Conservation (phyloP, 1,140 invertebrate species). For the Frieseomelitta varia region DNA sequence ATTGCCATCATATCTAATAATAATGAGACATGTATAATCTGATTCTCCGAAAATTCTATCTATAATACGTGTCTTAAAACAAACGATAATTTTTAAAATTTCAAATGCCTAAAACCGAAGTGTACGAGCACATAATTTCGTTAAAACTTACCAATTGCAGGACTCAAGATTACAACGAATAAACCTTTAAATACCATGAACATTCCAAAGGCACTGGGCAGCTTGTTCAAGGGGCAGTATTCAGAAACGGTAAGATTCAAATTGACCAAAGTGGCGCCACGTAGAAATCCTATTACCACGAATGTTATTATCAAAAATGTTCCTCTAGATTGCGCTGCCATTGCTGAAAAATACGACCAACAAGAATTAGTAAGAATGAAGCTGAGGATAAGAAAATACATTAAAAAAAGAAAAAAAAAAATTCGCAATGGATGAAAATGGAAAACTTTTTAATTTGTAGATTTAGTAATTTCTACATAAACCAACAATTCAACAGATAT, state of each 20-base stretch:
- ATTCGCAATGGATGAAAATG: not conserved
- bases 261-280: conserved; percentile 88
- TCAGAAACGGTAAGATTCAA: conserved; percentile 89
- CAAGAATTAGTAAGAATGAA: not conserved
- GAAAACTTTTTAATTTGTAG: too few species aligned
- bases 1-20: not conserved
- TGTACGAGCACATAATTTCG: not conserved
- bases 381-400: too few species aligned
- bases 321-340: conserved; percentile 82
- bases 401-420: too few species aligned
- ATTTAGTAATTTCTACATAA: too few species aligned
- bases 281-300: conserved; percentile 88
- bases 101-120: too few species aligned
- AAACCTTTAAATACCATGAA: conserved; percentile 90
- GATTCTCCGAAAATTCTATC: not conserved
- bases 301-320: conserved; percentile 81
- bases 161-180: conserved; percentile 87
- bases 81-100: too few species aligned
- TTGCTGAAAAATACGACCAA: conserved; percentile 73
- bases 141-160: conserved; percentile 85
- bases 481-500: not conserved
- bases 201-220: conserved; percentile 89
- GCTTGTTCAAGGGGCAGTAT: conserved; percentile 87
- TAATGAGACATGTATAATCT: too few species aligned
- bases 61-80: not conserved